Conservation (phyloP, 2,113 vertebrate species). For the Elanus axillaris region DNA sequence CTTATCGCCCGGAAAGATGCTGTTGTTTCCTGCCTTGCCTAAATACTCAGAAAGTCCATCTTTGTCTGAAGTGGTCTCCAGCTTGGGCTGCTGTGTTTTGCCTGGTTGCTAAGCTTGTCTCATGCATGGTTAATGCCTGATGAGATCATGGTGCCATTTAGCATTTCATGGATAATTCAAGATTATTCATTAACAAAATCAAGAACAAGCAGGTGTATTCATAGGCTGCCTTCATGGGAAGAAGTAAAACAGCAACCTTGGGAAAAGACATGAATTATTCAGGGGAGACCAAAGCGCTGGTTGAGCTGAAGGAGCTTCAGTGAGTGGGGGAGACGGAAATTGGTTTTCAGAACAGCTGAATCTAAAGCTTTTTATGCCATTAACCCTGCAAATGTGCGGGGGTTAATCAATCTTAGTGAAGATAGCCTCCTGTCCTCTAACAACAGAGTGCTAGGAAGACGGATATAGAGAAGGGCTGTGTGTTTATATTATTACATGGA, state of each 20-base stretch:
- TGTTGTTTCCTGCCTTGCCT: background rate
- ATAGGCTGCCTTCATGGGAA: background rate
- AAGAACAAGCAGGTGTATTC: conserved; percentile 33
- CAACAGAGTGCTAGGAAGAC: background rate
- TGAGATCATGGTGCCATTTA: conserved; percentile 66
- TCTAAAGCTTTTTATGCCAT: background rate
- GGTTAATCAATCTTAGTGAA: background rate
- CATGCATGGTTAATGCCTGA: conserved; percentile 45
- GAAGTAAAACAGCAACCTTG: background rate
- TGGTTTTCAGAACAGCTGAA: background rate
- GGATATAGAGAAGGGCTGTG: background rate
- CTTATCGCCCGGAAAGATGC: conserved; percentile 11
- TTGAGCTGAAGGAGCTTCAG: background rate
- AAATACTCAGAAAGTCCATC: background rate
- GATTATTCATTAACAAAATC: conserved; percentile 60
- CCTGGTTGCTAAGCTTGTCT: conserved; percentile 69
- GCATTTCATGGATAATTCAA: conserved; percentile 50
- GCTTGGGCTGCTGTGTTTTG: conserved; percentile 52
- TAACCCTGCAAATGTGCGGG: background rate
- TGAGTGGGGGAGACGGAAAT: background rate
- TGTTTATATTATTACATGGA: rapidly evolving
- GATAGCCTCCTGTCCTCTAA: background rate
- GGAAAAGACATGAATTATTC: background rate
- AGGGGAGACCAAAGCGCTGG: background rate
- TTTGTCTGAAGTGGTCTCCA: background rate